These are phyloP conservation scores for Dufourea novaeangliae DNA, from an alignment of 1,140 invertebrate genomes.

Conservation along the genomic window DNA sequence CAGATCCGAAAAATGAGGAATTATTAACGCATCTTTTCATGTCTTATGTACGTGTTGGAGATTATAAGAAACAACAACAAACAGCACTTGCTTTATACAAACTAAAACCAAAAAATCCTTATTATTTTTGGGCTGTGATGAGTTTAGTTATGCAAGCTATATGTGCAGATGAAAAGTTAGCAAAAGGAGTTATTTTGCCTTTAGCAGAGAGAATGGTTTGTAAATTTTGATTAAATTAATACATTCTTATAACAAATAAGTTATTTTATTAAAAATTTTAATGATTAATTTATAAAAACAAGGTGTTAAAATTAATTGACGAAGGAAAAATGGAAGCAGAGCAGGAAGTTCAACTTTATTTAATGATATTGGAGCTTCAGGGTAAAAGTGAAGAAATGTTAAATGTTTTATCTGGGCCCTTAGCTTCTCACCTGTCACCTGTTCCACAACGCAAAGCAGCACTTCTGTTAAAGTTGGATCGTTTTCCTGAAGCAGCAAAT, in stretches of 20 bases:
- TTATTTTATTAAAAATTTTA: constrained; percentile 5
- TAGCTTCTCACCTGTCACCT: constrained; percentile 84
- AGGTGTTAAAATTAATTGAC: constrained; percentile 92
- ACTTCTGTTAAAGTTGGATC: constrained; percentile 87
- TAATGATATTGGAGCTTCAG: constrained; percentile 94
- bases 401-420: constrained; percentile 88
- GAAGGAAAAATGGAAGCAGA: constrained; percentile 96
- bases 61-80: constrained; percentile 95
- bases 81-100: constrained; percentile 95
- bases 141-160: constrained; percentile 95
- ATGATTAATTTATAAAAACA: constrained; percentile 67
- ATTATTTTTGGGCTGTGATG: constrained; percentile 99
- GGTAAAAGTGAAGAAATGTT: constrained; percentile 92
- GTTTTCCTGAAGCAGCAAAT: constrained; percentile 87
- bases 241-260: background rate
- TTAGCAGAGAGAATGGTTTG: constrained; percentile 92
- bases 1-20: constrained; percentile 94
- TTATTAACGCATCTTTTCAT: constrained; percentile 96
- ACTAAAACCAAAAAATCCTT: constrained; percentile 95
- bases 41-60: constrained; percentile 94
- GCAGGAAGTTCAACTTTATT: constrained; percentile 94
- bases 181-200: constrained; percentile 83
- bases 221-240: constrained; percentile 15
- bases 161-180: constrained; percentile 75
- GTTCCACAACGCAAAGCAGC: constrained; percentile 87